Evolutionary conservation across 64 coral and sea anemone genomes (phyloP).

Genomic region (Catalaphyllia jardinei): DNA sequence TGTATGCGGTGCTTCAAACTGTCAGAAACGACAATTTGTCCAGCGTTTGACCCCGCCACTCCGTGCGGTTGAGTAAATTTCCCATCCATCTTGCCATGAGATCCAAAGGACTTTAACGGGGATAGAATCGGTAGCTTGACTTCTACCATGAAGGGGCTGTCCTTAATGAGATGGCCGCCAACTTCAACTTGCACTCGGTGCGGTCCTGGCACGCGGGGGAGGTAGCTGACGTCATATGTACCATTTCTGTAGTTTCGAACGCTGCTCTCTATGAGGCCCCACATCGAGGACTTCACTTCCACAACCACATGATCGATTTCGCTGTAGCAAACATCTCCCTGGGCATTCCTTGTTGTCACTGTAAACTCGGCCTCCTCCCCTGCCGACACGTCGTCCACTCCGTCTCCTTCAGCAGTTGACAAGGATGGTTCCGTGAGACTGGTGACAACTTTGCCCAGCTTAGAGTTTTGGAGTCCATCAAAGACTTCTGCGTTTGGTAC

Average conservation of each 20-base stretch:
- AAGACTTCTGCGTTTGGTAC: slow-evolving; percentile 52
- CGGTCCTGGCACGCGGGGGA: slow-evolving; percentile 41
- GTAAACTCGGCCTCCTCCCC: slow-evolving; percentile 66
- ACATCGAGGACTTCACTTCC: slow-evolving; percentile 32
- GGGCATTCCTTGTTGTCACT: slow-evolving; percentile 48
- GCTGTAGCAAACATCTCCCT: slow-evolving; percentile 62
- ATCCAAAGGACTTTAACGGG: slow-evolving; percentile 67
- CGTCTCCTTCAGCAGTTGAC: slow-evolving; percentile 53
- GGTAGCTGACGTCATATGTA: slow-evolving; percentile 44
- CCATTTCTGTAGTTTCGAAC: slow-evolving; percentile 62
- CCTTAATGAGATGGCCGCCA: slow-evolving; percentile 32
- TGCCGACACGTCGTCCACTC: slow-evolving; percentile 45
- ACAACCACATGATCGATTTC: slow-evolving; percentile 52
- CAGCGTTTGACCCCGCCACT: slow-evolving; percentile 24
- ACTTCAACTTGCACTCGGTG: slow-evolving; percentile 52
- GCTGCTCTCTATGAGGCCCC: slow-evolving; percentile 18
- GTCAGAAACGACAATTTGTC: slow-evolving; percentile 62
- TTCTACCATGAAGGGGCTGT: slow-evolving; percentile 64
- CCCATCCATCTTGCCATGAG: slow-evolving; percentile 44
- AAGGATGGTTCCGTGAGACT: slow-evolving; percentile 45
- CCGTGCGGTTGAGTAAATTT: slow-evolving; percentile 69
- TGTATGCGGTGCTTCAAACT: slow-evolving; percentile 65
- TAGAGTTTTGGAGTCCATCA: slow-evolving; percentile 37
- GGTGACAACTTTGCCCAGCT: slow-evolving; percentile 44
- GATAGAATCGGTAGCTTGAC: slow-evolving; percentile 53